A percentile compares a stretch with the other conserved stretches of the same genome.
Conservation (phyloP, 2,888 invertebrate species). For the Drosophila imparisetae region DNA sequence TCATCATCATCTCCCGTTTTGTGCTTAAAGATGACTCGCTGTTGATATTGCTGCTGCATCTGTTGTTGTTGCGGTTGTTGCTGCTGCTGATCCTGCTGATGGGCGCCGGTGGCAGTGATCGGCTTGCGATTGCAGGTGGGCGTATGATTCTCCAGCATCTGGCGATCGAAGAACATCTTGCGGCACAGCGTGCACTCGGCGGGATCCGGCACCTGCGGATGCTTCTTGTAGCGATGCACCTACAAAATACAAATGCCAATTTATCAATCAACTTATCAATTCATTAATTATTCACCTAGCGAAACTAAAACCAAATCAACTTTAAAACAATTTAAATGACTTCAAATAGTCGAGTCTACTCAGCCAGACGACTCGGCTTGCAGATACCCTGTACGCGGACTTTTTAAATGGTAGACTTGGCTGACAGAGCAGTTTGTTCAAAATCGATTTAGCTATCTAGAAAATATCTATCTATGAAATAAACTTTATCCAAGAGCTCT, state of each 20-base stretch:
- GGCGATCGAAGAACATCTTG: slow-evolving; percentile 84
- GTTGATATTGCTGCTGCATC: slow-evolving; percentile 9
- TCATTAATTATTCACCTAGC: too few species aligned
- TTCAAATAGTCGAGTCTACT: too few species aligned
- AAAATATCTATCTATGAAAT: neutral
- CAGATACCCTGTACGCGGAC: too few species aligned
- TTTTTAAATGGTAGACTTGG: neutral
- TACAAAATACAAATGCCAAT: slow-evolving; percentile 24
- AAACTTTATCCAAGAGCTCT: neutral
- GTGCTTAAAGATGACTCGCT: slow-evolving; percentile 60
- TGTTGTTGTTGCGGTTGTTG: slow-evolving; percentile 22
- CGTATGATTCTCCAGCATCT: slow-evolving; percentile 83
- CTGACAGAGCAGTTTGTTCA: neutral
- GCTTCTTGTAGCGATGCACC: slow-evolving; percentile 85
- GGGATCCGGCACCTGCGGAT: slow-evolving; percentile 84
- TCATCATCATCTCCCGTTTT: slow-evolving; percentile 81
- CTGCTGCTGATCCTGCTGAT: slow-evolving; percentile 59
- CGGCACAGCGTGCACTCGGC: slow-evolving; percentile 83
- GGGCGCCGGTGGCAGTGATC: slow-evolving; percentile 72
- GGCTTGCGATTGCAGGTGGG: slow-evolving; percentile 82
- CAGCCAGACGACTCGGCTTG: neutral
- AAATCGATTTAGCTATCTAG: neutral
- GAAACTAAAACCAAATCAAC: neutral
- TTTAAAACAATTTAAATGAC: neutral
- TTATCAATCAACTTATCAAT: neutral